Conservation (phyloP, 2,888 invertebrate genomes). For the Nemotelus nigrinus region DNA sequence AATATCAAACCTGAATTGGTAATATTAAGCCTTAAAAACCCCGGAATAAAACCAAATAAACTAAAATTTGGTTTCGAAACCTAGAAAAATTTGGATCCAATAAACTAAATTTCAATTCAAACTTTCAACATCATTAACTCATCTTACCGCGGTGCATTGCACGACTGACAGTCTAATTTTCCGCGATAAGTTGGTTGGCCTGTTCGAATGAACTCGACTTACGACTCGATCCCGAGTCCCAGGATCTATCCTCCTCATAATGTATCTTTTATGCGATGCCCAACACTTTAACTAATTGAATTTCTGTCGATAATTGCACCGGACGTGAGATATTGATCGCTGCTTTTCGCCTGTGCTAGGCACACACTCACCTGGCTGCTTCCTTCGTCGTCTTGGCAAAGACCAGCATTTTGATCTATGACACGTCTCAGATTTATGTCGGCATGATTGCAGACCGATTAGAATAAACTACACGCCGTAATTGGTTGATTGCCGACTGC, state of each 20-base stretch:
- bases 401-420: conserved; percentile 28
- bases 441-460: conserved; percentile 39
- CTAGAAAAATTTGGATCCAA: no score
- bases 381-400: neutral
- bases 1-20: no score
- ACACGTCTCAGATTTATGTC: conserved; percentile 30
- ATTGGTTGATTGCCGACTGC: conserved; percentile 20
- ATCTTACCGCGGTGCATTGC: conserved; percentile 19
- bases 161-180: neutral
- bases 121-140: conserved; percentile 43
- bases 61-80: no score
- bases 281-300: conserved; percentile 47
- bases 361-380: neutral
- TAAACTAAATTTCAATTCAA: conserved; percentile 51
- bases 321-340: conserved; percentile 50
- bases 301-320: conserved; percentile 49
- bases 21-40: no score
- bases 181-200: neutral
- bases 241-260: neutral
- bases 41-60: no score
- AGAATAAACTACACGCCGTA: conserved; percentile 33
- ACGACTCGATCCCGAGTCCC: no score
- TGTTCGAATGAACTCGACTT: neutral
- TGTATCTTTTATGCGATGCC: neutral
- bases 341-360: conserved; percentile 1